These are phyloP conservation scores for Calliphora vomitoria DNA, from an alignment of 2,888 invertebrate species.

Conservation along the genomic window DNA sequence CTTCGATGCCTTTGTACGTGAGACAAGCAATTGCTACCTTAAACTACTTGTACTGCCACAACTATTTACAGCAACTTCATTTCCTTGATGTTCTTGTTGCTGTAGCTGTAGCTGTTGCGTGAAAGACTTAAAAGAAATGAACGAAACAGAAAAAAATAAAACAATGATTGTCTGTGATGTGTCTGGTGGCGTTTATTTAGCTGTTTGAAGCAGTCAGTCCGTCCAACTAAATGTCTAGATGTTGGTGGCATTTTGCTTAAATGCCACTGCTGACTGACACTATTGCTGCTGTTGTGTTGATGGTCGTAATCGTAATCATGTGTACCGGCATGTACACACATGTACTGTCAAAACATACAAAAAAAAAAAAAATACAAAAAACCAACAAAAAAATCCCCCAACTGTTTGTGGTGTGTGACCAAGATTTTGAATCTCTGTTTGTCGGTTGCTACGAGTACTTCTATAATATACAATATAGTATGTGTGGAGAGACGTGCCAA, in stretches of 20 bases:
- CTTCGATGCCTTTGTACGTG: constrained; percentile 62
- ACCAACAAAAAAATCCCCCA: constrained; percentile 36
- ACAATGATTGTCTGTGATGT: constrained; percentile 56
- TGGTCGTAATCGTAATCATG: constrained; percentile 73
- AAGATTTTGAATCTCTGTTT: constrained; percentile 69
- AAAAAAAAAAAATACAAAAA: constrained; percentile 12
- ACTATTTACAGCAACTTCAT: constrained; percentile 61
- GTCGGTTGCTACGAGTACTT: constrained; percentile 17
- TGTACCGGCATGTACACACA: constrained; percentile 41
- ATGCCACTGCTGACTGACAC: constrained; percentile 61
- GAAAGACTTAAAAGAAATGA: constrained; percentile 23
- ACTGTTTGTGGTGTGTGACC: constrained; percentile 65
- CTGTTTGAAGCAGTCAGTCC: not conserved
- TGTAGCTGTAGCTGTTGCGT: constrained; percentile 43
- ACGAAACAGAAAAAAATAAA: not conserved
- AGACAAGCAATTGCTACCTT: constrained; percentile 70
- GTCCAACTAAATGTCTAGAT: constrained; percentile 49
- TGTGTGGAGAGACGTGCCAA: constrained; percentile 61
- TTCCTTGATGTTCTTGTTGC: constrained; percentile 26
- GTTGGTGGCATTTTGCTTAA: constrained; percentile 72
- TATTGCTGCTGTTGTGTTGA: constrained; percentile 71
- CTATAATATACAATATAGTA: not conserved
- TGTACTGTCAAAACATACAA: constrained; percentile 28
- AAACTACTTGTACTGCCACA: constrained; percentile 54
- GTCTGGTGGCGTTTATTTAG: constrained; percentile 63